These are phyloP conservation scores for Tenodera sinensis DNA, from an alignment of 2,888 invertebrate genomes.

Conservation along the genomic window DNA sequence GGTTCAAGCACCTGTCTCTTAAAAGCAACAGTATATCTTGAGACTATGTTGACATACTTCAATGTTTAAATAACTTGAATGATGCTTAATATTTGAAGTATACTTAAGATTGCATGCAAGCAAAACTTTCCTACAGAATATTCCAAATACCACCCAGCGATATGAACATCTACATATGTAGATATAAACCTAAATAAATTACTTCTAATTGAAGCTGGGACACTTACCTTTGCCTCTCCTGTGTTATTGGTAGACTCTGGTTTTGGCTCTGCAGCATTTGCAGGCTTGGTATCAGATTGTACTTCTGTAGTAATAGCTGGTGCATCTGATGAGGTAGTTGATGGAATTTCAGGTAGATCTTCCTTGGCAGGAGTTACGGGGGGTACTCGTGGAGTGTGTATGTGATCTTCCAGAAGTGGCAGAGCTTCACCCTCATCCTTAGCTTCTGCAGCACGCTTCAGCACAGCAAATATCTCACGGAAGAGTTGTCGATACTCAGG, in stretches of 20 bases:
- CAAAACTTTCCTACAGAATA: too few relatives aligned
- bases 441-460: slow-evolving; percentile 79
- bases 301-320: background rate
- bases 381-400: slow-evolving; percentile 55
- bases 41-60: too few relatives aligned
- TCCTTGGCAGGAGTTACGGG: slow-evolving; percentile 67
- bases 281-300: background rate
- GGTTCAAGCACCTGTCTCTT: too few relatives aligned
- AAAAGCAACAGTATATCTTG: too few relatives aligned
- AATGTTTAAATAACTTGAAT: too few relatives aligned
- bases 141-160: too few relatives aligned
- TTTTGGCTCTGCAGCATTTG: background rate
- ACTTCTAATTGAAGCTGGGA: too few relatives aligned
- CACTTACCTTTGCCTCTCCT: background rate
- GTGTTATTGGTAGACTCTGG: background rate
- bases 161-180: too few relatives aligned
- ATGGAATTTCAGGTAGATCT: slow-evolving; percentile 50
- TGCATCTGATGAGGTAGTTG: background rate
- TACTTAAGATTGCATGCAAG: too few relatives aligned
- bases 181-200: too few relatives aligned
- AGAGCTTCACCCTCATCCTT: slow-evolving; percentile 76
- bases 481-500: slow-evolving; percentile 79
- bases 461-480: slow-evolving; percentile 77
- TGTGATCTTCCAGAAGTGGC: slow-evolving; percentile 65
- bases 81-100: too few relatives aligned